Conservation (phyloP, 2,113 vertebrate genomes). For the Zingel zingel region DNA sequence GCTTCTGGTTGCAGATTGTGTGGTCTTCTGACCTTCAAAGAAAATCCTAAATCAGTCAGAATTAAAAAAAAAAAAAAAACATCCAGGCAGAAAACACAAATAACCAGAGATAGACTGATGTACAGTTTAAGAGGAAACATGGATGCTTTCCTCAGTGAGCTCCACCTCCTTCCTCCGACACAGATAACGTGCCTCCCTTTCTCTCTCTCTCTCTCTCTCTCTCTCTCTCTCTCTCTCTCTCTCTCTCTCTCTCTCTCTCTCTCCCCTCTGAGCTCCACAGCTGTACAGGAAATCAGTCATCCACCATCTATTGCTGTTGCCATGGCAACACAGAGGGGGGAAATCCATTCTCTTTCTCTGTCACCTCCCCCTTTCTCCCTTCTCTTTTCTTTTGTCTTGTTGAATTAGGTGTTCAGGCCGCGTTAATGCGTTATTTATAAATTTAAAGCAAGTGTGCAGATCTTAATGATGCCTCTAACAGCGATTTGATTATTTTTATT, state of each 20-base stretch:
- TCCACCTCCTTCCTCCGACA: conserved; percentile 57
- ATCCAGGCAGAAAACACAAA: neutral
- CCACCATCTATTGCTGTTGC: conserved; percentile 80
- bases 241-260: conserved; percentile 45
- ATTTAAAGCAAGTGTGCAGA: neutral
- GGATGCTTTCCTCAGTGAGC: conserved; percentile 41
- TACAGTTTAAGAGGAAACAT: conserved; percentile 43
- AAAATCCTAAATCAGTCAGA: neutral
- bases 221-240: conserved; percentile 48
- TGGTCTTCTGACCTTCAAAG: neutral
- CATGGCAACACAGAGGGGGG: conserved; percentile 84
- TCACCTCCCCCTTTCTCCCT: conserved; percentile 22
- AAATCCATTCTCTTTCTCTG: conserved; percentile 72
- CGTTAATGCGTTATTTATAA: neutral
- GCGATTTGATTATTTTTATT: neutral
- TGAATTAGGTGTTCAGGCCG: conserved; percentile 34
- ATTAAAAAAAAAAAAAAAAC: neutral
- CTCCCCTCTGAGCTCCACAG: conserved; percentile 67
- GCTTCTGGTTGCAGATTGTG: neutral
- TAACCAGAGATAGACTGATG: neutral
- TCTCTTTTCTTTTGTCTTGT: conserved; percentile 44
- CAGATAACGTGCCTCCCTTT: conserved; percentile 50
- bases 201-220: conserved; percentile 45
- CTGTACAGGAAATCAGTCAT: conserved; percentile 87
- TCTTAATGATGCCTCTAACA: neutral